Evolutionary conservation across 1,140 invertebrate species (phyloP).

Genomic region (Maconellicoccus hirsutus): DNA sequence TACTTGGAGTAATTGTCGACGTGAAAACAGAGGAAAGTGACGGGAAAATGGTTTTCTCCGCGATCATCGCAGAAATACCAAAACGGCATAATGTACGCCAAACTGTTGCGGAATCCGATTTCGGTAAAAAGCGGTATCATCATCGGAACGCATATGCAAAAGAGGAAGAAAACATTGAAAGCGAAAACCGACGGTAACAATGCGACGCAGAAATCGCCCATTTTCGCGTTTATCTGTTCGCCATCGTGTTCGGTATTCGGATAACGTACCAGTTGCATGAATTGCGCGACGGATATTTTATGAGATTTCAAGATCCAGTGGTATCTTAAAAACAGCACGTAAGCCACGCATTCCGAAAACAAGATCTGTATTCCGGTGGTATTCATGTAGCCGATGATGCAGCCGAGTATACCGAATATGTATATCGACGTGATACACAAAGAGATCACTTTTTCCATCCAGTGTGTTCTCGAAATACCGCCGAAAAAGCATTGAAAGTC

Average conservation of each 20-base stretch:
- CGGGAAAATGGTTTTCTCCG: background rate
- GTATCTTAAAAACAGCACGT: background rate
- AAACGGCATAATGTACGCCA: background rate
- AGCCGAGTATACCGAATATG: background rate
- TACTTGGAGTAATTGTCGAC: slow-evolving; percentile 1
- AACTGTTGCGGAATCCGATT: background rate
- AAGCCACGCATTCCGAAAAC: background rate
- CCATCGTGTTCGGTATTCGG: background rate
- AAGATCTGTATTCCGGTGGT: background rate
- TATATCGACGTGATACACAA: background rate
- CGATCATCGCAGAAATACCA: background rate
- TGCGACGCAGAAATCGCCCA: background rate
- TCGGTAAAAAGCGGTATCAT: background rate
- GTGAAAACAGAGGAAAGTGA: background rate
- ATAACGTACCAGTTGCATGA: background rate
- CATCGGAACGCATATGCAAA: background rate
- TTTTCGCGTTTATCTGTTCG: background rate
- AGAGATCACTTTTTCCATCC: background rate
- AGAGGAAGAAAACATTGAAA: background rate
- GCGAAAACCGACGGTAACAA: background rate
- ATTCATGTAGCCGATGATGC: background rate
- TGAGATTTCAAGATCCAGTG: background rate
- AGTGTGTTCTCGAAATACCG: background rate
- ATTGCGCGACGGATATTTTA: background rate
- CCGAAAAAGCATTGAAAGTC: background rate